Evolutionary conservation across 2,797 vertebrate genomes (phyloP).

Genomic region (Semaprochilodus insignis): DNA sequence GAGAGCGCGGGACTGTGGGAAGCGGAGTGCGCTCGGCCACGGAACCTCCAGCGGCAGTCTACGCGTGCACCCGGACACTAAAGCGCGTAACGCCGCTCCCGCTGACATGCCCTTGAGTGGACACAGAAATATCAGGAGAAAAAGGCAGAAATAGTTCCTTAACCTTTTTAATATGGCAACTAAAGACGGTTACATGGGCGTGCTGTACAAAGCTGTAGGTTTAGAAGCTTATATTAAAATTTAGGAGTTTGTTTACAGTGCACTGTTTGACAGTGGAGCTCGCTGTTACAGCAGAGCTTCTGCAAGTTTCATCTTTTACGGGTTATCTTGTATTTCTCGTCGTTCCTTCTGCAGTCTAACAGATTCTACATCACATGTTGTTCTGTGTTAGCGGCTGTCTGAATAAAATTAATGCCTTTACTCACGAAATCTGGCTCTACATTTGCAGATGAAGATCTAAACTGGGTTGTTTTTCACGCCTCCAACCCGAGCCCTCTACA

Average conservation of each 20-base stretch:
- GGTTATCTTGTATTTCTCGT: not conserved
- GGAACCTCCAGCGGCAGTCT: not conserved
- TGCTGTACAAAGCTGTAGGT: too few relatives aligned
- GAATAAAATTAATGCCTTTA: not conserved
- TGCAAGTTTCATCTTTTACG: too few relatives aligned
- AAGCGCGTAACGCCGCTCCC: constrained; percentile 56
- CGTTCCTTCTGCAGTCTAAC: not conserved
- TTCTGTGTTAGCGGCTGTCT: not conserved
- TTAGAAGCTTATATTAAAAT: too few relatives aligned
- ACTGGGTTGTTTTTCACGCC: not conserved
- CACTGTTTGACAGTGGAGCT: not conserved
- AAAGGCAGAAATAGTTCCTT: not conserved
- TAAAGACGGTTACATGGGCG: not conserved
- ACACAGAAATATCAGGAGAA: not conserved
- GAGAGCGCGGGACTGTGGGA: constrained; percentile 56
- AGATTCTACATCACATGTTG: not conserved
- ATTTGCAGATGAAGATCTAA: not conserved
- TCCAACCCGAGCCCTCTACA: not conserved
- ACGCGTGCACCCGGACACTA: constrained; percentile 51
- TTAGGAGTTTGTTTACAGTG: too few relatives aligned
- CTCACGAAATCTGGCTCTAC: not conserved
- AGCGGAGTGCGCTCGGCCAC: not conserved
- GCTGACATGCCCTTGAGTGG: constrained; percentile 68
- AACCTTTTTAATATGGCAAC: not conserved
- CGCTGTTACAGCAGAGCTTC: too few relatives aligned